These are phyloP conservation scores for Raillietiella orientalis DNA, from an alignment of 2,888 invertebrate species.

Conservation along the genomic window DNA sequence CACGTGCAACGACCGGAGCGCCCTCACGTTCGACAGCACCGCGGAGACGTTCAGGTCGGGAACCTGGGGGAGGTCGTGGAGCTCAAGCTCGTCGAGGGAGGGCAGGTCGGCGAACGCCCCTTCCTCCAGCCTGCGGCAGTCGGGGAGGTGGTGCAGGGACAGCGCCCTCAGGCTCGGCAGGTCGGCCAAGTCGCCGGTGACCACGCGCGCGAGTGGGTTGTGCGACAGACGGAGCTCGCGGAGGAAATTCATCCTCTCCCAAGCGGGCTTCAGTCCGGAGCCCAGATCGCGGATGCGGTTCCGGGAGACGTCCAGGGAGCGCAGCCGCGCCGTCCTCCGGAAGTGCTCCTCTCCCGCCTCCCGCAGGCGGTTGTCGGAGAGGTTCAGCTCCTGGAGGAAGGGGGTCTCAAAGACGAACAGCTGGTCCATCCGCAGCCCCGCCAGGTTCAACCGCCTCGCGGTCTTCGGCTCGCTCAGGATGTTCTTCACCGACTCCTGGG, in stretches of 20 bases:
- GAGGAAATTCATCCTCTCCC: conserved; percentile 33
- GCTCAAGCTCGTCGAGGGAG: conserved; percentile 30
- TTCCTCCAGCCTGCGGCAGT: conserved; percentile 44
- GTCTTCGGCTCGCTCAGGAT: conserved; percentile 64
- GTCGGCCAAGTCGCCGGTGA: conserved; percentile 37
- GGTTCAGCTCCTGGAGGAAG: conserved; percentile 38
- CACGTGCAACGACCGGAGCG: conserved; percentile 38
- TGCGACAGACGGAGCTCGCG: conserved; percentile 40
- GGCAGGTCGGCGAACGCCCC: conserved; percentile 36
- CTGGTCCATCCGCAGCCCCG: conserved; percentile 32
- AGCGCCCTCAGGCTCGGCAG: conserved; percentile 25
- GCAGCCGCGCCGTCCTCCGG: conserved; percentile 40
- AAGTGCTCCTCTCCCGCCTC: conserved; percentile 30
- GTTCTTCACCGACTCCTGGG: conserved; percentile 32
- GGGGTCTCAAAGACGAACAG: conserved; percentile 28
- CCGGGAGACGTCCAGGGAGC: conserved; percentile 36
- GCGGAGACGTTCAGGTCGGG: conserved; percentile 42
- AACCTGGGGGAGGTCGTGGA: conserved; percentile 38
- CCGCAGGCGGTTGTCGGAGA: conserved; percentile 38
- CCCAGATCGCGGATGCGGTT: conserved; percentile 19
- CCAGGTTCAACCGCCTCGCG: conserved; percentile 36
- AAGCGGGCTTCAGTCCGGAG: conserved; percentile 22
- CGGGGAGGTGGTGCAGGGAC: conserved; percentile 27
- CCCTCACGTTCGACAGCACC: conserved; percentile 34
- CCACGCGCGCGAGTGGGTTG: conserved; percentile 44